phyloP scores from a whole-genome alignment of 2,888 invertebrate genomes.

The Zele albiditarsus region DNA sequence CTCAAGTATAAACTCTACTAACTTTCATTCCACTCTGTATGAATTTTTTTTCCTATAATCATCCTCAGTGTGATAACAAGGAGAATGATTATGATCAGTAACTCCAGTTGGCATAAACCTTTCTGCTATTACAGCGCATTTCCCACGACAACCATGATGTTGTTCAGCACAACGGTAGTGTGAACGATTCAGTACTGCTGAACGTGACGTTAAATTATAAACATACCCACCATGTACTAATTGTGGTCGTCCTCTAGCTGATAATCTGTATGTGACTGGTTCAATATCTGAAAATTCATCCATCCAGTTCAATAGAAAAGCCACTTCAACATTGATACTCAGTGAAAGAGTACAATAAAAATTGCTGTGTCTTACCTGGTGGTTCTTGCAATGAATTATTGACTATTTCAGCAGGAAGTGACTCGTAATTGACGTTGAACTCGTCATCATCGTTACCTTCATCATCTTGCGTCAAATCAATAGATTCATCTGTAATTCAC shows the following conservation, averaged over 20 bases:
- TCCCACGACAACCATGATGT: slow-evolving; percentile 64
- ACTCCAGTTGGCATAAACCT: slow-evolving; percentile 65
- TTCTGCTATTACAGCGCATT: slow-evolving; percentile 64
- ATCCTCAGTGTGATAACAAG: slow-evolving; percentile 63
- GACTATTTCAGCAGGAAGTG: slow-evolving; percentile 16
- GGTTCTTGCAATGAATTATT: neutral
- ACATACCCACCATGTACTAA: slow-evolving; percentile 64
- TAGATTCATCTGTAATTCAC: slow-evolving; percentile 35
- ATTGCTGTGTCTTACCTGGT: neutral
- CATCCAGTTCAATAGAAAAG: too few species aligned
- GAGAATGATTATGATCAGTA: slow-evolving; percentile 62
- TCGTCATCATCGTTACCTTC: slow-evolving; percentile 35
- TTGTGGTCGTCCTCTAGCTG: slow-evolving; percentile 62
- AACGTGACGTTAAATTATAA: slow-evolving; percentile 64
- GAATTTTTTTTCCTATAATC: slow-evolving; percentile 61
- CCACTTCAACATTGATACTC: too few species aligned
- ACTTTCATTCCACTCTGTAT: slow-evolving; percentile 51
- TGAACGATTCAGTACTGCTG: slow-evolving; percentile 61
- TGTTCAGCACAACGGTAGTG: slow-evolving; percentile 65
- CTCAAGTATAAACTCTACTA: neutral
- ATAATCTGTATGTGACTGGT: slow-evolving; percentile 62
- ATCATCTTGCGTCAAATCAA: slow-evolving; percentile 41
- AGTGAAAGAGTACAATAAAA: neutral
- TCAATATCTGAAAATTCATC: slow-evolving; percentile 54
- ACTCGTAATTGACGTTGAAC: slow-evolving; percentile 23